Conservation (phyloP, 2,113 vertebrate species). For the Colius striatus region DNA sequence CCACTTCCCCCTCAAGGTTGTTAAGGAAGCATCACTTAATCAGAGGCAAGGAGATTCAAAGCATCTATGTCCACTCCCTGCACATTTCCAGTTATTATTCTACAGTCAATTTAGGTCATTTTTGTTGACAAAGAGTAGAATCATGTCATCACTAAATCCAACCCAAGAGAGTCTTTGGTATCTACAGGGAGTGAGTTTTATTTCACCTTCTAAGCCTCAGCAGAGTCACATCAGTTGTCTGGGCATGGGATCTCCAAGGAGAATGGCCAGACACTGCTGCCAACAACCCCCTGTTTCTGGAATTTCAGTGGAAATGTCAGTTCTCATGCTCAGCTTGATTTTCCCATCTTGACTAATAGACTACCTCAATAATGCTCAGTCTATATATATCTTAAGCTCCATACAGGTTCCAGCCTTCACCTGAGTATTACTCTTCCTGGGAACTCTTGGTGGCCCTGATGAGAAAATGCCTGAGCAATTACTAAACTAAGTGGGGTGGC, state of each 20-base stretch:
- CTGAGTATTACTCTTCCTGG: background rate
- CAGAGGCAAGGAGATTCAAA: background rate
- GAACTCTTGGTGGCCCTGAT: background rate
- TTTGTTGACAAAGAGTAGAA: background rate
- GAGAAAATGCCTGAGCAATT: background rate
- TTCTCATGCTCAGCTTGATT: background rate
- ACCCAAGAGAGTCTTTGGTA: background rate
- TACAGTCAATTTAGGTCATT: background rate
- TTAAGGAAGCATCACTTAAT: background rate
- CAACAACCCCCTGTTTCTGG: background rate
- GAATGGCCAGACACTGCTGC: background rate
- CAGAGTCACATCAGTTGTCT: background rate
- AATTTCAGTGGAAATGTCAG: background rate
- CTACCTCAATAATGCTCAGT: background rate
- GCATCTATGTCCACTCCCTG: background rate
- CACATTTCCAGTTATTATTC: background rate
- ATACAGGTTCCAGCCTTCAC: background rate
- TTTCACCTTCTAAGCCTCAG: background rate
- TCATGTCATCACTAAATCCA: background rate
- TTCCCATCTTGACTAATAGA: background rate
- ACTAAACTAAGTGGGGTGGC: background rate
- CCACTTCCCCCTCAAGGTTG: background rate
- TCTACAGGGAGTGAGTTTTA: background rate
- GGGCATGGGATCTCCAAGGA: rapidly evolving
- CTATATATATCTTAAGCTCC: background rate